Conservation (phyloP, 2,113 vertebrate species). For the Seriola rivoliana region DNA sequence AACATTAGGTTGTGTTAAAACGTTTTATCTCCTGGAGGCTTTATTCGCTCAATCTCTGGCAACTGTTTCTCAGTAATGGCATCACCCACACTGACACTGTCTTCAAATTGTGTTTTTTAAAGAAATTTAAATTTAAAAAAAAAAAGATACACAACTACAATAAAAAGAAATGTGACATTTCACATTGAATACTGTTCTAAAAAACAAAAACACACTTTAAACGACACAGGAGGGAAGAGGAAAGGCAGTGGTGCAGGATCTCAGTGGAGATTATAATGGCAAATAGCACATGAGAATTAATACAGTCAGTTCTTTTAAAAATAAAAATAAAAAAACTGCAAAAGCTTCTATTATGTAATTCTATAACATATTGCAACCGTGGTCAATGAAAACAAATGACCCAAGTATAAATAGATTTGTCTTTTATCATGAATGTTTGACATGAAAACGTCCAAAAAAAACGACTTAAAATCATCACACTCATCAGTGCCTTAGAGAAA, state of each 20-base stretch:
- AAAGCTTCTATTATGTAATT: slow-evolving; percentile 39
- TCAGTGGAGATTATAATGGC: slow-evolving; percentile 72
- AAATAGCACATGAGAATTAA: slow-evolving; percentile 44
- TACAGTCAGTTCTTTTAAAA: slow-evolving; percentile 36
- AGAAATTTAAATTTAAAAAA: slow-evolving; percentile 3
- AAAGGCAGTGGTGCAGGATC: slow-evolving; percentile 69
- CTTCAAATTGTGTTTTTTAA: background rate
- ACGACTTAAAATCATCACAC: background rate
- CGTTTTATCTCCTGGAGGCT: background rate
- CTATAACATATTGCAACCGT: slow-evolving; percentile 26
- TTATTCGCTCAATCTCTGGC: slow-evolving; percentile 26
- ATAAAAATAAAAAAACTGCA: slow-evolving; percentile 42
- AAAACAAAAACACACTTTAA: slow-evolving; percentile 41
- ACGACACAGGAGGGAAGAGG: slow-evolving; percentile 46
- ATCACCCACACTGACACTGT: slow-evolving; percentile 13
- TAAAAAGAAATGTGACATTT: slow-evolving; percentile 43
- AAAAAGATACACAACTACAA: slow-evolving; percentile 22
- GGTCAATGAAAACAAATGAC: slow-evolving; percentile 62
- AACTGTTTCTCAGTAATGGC: slow-evolving; percentile 52
- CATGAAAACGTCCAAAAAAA: slow-evolving; percentile 1
- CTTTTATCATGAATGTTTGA: slow-evolving; percentile 14
- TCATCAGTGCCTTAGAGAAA: slow-evolving; percentile 57
- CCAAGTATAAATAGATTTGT: slow-evolving; percentile 47
- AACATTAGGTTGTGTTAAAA: slow-evolving; percentile 39
- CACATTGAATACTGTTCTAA: slow-evolving; percentile 54